Evolutionary conservation across 2,888 invertebrate genomes (phyloP), one percentile per base, ranked within the genome.

Genomic region (Leptopterna dolabrata): DNA sequence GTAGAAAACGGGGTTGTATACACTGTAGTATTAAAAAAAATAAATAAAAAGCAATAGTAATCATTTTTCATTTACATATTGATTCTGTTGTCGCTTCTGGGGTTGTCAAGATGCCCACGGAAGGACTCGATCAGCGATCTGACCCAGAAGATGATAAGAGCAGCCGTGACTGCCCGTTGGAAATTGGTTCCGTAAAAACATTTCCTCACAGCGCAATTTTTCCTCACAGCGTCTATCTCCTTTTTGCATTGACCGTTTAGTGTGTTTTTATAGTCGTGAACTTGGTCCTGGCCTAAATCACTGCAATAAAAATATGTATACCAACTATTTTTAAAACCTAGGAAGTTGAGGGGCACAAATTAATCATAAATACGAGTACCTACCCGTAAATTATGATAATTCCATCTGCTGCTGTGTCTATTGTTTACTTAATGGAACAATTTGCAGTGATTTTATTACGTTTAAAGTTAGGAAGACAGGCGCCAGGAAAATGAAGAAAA

Each of bases 261-360:
- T 13, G 83, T 83, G 41, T 71, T 83, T 71, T 70, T 43, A 16
- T 83, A 83, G 63, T 83, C 45, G 70, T 83, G 70, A 19, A 83
- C 43, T n/a, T 63, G 63, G 13, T 4, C 1, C 3, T 24, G 30
- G 13, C 63, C 41, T 19, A 83, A 29, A 1, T 43, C 36, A 24
- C 83, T 83, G 45, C 9, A 83, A 83, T 36, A 29, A 36, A 36
- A 36, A 36, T 16, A 24, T 71, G 3, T 2, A 36, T n/a, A n/a
- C n/a, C n/a, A n/a, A n/a, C n/a, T n/a, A n/a, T n/a, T n/a, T n/a
- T n/a, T n/a, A n/a, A n/a, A n/a, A n/a, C n/a, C n/a, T n/a, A n/a
- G n/a, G n/a, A n/a, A n/a, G n/a, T n/a, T n/a, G n/a, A n/a, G n/a
- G n/a, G n/a, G n/a, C n/a, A n/a, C n/a, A n/a, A n/a, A n/a, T n/a